Base-by-base conservation (phyloP, 2,797 vertebrate genomes). In the Gymnothorax reevesii region DNA sequence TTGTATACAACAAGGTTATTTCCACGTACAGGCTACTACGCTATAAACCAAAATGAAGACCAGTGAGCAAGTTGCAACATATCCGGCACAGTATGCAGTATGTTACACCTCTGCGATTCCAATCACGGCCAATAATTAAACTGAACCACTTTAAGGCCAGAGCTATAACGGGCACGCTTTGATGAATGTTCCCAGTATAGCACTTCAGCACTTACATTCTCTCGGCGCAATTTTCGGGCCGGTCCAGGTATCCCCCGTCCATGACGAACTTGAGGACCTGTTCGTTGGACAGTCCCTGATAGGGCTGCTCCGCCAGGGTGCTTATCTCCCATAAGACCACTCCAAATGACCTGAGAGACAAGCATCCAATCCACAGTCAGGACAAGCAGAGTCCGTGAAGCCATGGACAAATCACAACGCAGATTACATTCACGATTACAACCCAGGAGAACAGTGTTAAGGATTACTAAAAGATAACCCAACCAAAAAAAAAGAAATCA, bases 261-360 rank as follows among this genome's bases (percentile, higher is more conserved):
- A 99, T 99, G 13, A 99, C 97, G 57, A 99, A 99, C 90, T 99
- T 99, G 0, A 99, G 93, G 89, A 99, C 99, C 94, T 99, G 99
- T 86, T 99, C 99, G 0, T 99, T 99, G 87, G 99, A 99, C 84
- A 99, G 94, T 7, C 98, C 99, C 92, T 99, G 98, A 94, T 99
- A 99, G 0, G 99, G 99, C 94, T 99, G 99, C 90, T 99, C 99
- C 0, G 98, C 98, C 85, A 99, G 90, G 0, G 97, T 99, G 90
- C 94, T 98, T 88, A 99, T 98, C 92, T 99, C 99, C 99, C 99
- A 99, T 57, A 99, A 94, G 73, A 99, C 99, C 17, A 99, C 98
- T 0, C 98, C 98, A 60, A 99, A 99, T 0, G 98, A 99, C 99
- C 98, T 99, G 92, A 1, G 82, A 84, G 1, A 69, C 80, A 25